These are phyloP conservation scores for Nannobrachium achirus DNA, from an alignment of 2,113 vertebrate genomes.

Conservation along the genomic window DNA sequence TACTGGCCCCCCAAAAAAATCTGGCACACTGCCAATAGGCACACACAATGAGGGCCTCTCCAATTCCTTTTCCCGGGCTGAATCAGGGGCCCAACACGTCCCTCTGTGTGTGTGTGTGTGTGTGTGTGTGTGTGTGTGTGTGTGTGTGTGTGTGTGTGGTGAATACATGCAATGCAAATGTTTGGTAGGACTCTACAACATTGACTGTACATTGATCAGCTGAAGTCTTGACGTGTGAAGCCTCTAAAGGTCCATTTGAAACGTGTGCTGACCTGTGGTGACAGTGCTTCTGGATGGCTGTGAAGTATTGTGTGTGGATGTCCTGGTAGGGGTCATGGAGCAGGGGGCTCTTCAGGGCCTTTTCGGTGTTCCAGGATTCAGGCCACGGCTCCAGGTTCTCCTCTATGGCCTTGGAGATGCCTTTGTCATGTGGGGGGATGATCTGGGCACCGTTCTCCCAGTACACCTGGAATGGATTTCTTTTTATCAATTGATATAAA, in stretches of 20 bases:
- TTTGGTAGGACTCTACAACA: not conserved
- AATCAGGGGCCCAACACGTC: too few species aligned
- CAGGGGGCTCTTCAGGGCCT: conserved; percentile 78
- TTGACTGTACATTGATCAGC: not conserved
- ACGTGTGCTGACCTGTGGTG: conserved; percentile 85
- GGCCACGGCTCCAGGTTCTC: conserved; percentile 93
- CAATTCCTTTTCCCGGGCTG: too few species aligned
- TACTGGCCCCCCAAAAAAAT: too few species aligned
- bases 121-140: too few species aligned
- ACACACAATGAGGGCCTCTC: too few species aligned
- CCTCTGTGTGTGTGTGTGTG: not conserved
- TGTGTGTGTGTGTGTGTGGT: not conserved
- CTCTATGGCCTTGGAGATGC: conserved; percentile 89
- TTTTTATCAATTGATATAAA: too few species aligned
- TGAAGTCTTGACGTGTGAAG: too few species aligned
- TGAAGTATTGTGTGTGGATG: conserved; percentile 86
- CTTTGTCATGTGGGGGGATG: conserved; percentile 90
- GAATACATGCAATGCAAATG: not conserved
- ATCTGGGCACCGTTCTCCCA: conserved; percentile 98
- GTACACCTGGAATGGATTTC: conserved; percentile 84
- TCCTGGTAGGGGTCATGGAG: conserved; percentile 85
- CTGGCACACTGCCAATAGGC: too few species aligned
- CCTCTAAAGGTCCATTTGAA: too few species aligned
- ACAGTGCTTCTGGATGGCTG: conserved; percentile 90
- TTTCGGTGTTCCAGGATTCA: conserved; percentile 86